Evolutionary conservation across 2,113 vertebrate genomes (phyloP).

Genomic region (Phaethornis superciliosus): DNA sequence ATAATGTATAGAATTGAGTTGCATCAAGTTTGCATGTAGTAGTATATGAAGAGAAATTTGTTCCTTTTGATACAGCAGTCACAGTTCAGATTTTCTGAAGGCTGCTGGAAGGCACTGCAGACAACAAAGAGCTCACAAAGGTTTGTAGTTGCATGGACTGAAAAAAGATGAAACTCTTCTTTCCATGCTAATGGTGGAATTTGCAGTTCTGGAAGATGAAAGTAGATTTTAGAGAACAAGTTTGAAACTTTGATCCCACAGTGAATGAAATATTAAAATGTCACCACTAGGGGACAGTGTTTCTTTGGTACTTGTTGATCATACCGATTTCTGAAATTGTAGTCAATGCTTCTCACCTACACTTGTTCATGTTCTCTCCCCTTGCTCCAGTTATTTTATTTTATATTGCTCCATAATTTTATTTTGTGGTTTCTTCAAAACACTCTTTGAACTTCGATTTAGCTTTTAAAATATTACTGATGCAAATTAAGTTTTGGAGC

Average conservation of each 20-base stretch:
- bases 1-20: not conserved
- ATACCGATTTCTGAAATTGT: not conserved
- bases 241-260: not conserved
- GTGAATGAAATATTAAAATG: not conserved
- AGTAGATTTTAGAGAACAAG: fast-evolving
- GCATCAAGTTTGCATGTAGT: not conserved
- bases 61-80: not conserved
- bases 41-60: not conserved
- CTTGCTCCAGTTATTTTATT: not conserved
- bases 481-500: not conserved
- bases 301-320: not conserved
- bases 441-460: fast-evolving
- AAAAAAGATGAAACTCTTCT: not conserved
- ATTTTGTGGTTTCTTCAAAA: not conserved
- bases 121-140: fast-evolving
- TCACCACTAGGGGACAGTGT: not conserved
- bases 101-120: not conserved
- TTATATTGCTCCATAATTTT: not conserved
- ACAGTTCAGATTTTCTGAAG: not conserved
- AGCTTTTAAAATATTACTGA: not conserved
- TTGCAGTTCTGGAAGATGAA: not conserved
- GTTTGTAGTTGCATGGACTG: fast-evolving
- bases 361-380: not conserved
- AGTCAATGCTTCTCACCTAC: fast-evolving
- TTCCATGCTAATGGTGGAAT: not conserved